Evolutionary conservation across 2,888 invertebrate species (phyloP).

Genomic region (Euproctis similis): DNA sequence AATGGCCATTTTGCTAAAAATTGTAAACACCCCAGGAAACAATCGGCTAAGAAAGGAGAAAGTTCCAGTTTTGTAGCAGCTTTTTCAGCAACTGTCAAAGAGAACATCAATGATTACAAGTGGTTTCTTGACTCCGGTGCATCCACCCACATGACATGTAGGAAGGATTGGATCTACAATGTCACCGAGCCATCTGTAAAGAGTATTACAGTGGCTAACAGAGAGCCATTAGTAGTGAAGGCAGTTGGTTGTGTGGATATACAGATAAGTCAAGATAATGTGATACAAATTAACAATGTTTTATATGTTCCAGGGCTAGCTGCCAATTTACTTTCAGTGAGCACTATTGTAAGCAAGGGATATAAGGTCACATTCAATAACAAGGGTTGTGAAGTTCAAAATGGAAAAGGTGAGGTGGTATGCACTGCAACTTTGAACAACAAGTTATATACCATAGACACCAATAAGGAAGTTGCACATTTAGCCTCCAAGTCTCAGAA

Average conservation of each 20-base stretch:
- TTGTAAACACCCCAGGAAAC: too few species aligned
- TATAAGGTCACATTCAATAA: not conserved
- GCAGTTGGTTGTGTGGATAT: too few species aligned
- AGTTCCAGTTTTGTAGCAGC: not conserved
- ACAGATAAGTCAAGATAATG: not conserved
- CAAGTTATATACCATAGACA: not conserved
- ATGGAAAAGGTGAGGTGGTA: not conserved
- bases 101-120: too few species aligned
- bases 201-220: too few species aligned
- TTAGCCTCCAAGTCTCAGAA: not conserved
- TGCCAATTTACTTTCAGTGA: constrained; percentile 9
- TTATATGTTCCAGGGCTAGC: constrained; percentile 10
- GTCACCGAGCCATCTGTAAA: too few species aligned
- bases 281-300: constrained; percentile 20
- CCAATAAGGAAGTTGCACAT: not conserved
- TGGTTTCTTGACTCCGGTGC: too few species aligned
- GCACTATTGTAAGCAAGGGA: constrained; percentile 10
- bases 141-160: too few species aligned
- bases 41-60: too few species aligned
- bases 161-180: too few species aligned
- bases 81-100: not conserved
- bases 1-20: constrained; percentile 4
- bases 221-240: too few species aligned
- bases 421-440: not conserved
- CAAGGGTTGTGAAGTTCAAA: not conserved